Conservation (phyloP, 2,113 vertebrate species). For the pig (Sus scrofa) region T2T-Sscrofa CM000812.6:6600001-6600500, state of each 20-base stretch:
- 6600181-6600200: background rate
- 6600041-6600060: background rate
- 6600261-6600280: background rate
- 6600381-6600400: background rate
- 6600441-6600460: background rate
- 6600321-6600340: background rate
- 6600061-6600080: background rate
- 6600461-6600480: conserved; percentile 10
- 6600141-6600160: background rate
- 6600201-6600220: background rate
- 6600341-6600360: background rate
- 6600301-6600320: background rate
- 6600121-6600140: background rate
- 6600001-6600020: background rate
- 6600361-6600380: background rate
- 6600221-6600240: background rate
- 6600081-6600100: background rate
- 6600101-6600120: background rate
- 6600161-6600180: background rate
- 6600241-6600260: background rate
- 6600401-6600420: background rate
- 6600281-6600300: background rate
- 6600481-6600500: background rate
- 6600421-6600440: conserved; percentile 9
- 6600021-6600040: background rate